Percentiles rank a stretch among this genome's conserved stretches.
Evolutionary conservation across 2,113 vertebrate species (phyloP).

Genomic region (Promerops cafer): DNA sequence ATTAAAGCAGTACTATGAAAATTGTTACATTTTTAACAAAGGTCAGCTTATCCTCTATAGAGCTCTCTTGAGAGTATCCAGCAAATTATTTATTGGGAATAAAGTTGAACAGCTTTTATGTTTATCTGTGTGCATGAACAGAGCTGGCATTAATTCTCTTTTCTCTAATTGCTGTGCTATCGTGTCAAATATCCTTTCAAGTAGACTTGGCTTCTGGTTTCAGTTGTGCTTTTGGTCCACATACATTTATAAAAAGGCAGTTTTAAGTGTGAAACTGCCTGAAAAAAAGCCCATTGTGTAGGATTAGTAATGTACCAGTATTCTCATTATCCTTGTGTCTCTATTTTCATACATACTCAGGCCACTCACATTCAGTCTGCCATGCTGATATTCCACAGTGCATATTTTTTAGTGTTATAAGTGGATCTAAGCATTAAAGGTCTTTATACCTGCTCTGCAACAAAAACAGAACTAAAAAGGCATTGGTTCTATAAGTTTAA

Average conservation of each 20-base stretch:
- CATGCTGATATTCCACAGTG: not conserved
- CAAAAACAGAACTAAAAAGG: slow-evolving; percentile 20
- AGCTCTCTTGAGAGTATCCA: slow-evolving; percentile 62
- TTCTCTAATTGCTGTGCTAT: not conserved
- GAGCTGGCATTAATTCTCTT: not conserved
- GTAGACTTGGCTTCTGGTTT: not conserved
- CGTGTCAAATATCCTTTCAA: not conserved
- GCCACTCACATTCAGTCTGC: not conserved
- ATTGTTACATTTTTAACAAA: slow-evolving; percentile 85
- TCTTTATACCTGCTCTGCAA: not conserved
- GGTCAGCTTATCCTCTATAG: slow-evolving; percentile 18
- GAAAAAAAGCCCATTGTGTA: not conserved
- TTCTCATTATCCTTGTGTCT: not conserved
- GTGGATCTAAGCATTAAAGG: slow-evolving; percentile 67
- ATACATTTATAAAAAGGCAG: not conserved
- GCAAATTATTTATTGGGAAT: slow-evolving; percentile 69
- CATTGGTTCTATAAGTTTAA: not conserved
- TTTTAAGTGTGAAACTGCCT: not conserved
- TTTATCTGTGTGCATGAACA: not conserved
- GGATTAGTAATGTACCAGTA: not conserved
- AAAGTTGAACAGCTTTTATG: slow-evolving; percentile 24
- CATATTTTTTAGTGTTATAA: not conserved
- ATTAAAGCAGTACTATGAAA: slow-evolving; percentile 82
- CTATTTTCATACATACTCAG: not conserved
- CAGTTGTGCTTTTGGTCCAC: not conserved